Conservation (phyloP, 2,113 vertebrate genomes). For the Varanus komodoensis region DNA sequence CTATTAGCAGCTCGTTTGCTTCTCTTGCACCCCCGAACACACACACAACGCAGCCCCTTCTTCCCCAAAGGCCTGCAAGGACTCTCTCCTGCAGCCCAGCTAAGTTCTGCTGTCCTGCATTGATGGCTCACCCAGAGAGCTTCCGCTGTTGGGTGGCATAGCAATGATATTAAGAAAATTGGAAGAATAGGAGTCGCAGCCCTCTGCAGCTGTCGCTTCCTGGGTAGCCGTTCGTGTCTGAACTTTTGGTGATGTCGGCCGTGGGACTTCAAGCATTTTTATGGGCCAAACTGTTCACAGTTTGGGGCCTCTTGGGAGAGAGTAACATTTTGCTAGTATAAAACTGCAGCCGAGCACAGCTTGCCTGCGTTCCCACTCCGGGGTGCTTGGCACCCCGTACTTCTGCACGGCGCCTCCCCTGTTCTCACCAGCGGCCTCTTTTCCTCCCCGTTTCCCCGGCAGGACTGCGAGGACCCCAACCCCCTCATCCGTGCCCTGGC, state of each 20-base stretch:
- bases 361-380: not conserved
- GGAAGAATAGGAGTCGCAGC: too few species aligned
- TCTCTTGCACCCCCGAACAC: not conserved
- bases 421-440: too few species aligned
- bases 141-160: too few species aligned
- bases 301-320: too few species aligned
- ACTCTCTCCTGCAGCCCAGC: not conserved
- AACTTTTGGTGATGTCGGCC: not conserved
- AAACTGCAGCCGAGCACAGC: too few species aligned
- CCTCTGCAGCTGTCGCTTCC: not conserved
- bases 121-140: not conserved
- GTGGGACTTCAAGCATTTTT: not conserved
- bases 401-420: too few species aligned
- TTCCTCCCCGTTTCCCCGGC: not conserved
- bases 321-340: too few species aligned
- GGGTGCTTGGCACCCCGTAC: not conserved
- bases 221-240: not conserved
- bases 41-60: not conserved
- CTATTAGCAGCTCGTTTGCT: not conserved
- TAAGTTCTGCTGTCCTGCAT: not conserved
- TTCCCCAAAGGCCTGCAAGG: not conserved
- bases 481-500: conserved; percentile 96
- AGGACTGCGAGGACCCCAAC: conserved; percentile 99
- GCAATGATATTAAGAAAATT: too few species aligned
- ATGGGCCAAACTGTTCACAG: not conserved